Evolutionary conservation across 2,113 vertebrate genomes (phyloP).

Genomic region (Catharus minimus): DNA sequence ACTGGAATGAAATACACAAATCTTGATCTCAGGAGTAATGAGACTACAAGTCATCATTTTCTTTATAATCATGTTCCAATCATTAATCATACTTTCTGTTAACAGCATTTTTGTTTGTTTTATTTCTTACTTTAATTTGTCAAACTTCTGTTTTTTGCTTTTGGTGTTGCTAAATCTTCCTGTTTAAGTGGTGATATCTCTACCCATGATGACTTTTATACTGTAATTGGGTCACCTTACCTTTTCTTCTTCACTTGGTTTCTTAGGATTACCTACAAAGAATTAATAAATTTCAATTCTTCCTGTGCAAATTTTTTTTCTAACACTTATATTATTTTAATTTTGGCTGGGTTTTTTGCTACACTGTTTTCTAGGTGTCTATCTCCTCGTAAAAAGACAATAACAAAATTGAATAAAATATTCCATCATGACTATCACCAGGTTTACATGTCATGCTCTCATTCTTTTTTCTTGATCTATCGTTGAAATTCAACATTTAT

Average conservation of each 20-base stretch:
- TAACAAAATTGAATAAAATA: neutral
- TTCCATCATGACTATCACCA: neutral
- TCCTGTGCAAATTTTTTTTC: neutral
- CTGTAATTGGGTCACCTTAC: neutral
- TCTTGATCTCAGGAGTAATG: neutral
- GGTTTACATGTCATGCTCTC: neutral
- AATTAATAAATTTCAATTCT: neutral
- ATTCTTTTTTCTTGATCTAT: neutral
- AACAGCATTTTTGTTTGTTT: neutral
- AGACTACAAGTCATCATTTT: neutral
- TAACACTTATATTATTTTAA: neutral
- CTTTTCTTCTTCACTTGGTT: neutral
- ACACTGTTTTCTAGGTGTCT: neutral
- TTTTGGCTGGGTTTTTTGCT: neutral
- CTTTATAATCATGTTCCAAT: neutral
- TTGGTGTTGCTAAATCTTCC: neutral
- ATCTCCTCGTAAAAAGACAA: neutral
- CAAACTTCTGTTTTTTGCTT: neutral
- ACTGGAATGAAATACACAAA: neutral
- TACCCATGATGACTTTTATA: neutral
- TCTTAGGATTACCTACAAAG: neutral
- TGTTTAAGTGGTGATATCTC: neutral
- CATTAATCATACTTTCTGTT: rapidly evolving
- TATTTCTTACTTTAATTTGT: neutral
- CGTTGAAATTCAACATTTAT: neutral